phyloP scores from a whole-genome alignment of 92 coral and sea anemone species.

The Palythoa heliodiscus region DNA sequence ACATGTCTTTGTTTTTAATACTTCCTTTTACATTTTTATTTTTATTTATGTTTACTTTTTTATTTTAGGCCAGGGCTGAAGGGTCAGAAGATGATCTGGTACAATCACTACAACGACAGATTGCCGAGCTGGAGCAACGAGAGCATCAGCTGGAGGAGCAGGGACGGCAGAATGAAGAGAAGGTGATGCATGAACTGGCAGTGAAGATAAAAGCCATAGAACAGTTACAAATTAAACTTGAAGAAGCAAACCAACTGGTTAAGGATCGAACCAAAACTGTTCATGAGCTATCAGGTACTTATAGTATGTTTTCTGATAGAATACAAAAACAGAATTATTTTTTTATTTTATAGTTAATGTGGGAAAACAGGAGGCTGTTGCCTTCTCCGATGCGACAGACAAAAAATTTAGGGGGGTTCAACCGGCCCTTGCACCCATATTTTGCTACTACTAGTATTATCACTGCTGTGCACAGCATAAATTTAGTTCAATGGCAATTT shows the following conservation, averaged over 20 bases:
- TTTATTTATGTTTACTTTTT: not conserved
- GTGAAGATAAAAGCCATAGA: constrained; percentile 76
- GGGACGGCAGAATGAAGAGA: constrained; percentile 94
- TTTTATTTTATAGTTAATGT: too few species aligned
- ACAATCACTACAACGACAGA: constrained; percentile 64
- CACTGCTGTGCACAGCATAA: too few species aligned
- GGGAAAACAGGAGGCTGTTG: too few species aligned
- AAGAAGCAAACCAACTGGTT: constrained; percentile 79
- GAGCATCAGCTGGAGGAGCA: constrained; percentile 82
- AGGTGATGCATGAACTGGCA: constrained; percentile 92
- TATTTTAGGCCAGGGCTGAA: not conserved
- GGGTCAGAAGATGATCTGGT: constrained; percentile 64
- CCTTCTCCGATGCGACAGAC: too few species aligned
- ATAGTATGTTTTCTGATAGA: too few species aligned
- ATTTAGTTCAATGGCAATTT: too few species aligned
- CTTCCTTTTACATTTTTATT: not conserved
- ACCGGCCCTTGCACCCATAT: too few species aligned
- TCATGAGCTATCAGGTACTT: constrained; percentile 6
- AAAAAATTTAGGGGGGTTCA: too few species aligned
- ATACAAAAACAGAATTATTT: too few species aligned
- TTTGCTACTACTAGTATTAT: too few species aligned
- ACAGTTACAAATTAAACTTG: constrained; percentile 71
- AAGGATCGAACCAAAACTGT: constrained; percentile 84
- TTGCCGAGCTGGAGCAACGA: constrained; percentile 67
- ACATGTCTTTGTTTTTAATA: not conserved